Evolutionary conservation across 2,888 invertebrate genomes (phyloP), one percentile per base, ranked within the genome.

Genomic region (Habroteleia sp.): DNA sequence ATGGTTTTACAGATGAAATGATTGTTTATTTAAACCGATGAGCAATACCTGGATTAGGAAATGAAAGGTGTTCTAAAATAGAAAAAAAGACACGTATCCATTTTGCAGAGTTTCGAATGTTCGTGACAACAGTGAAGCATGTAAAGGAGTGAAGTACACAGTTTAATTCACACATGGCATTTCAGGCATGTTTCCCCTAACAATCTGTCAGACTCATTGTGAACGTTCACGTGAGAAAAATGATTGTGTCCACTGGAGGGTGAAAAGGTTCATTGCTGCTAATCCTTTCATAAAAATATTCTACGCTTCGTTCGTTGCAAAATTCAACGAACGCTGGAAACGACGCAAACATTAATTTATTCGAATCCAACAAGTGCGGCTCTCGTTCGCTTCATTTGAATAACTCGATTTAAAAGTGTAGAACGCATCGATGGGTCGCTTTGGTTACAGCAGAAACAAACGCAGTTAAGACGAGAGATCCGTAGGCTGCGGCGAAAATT

Each of bases 141-240:
- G 27, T 25, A 46, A 42, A 42, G 31, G 20, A 66, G 31, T 33
- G 58, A 63, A 63, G 37, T 56, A 35, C 46, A 44, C 25, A 33
- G 31, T 39, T 65, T 58, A 48, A 65, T 50, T 35, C 54, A 41
- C 73, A 66, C 60, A 66, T 73, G 60, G 60, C 60, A 50, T 50
- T 72, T 66, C 39, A 39, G 52, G 54, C 46, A 44, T 52, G 52
- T 58, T 58, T 66, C 60, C 58, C 66, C 52, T 44, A 33, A 54
- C 73, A 66, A 66, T 73, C 54, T 54, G 65, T 60, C 60, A 39
- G 29, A 6, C 52, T 44, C 73, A 41, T 66, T 66, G 66, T 73
- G 39, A 66, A 60, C 52, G 33, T 73, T 60, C 52, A 60, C 52
- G 66, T 66, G 73, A 73, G 65, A 73, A 66, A 56, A 66, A 46